Conservation (phyloP, 2,113 vertebrate genomes). For the Glaucomys volans region DNA sequence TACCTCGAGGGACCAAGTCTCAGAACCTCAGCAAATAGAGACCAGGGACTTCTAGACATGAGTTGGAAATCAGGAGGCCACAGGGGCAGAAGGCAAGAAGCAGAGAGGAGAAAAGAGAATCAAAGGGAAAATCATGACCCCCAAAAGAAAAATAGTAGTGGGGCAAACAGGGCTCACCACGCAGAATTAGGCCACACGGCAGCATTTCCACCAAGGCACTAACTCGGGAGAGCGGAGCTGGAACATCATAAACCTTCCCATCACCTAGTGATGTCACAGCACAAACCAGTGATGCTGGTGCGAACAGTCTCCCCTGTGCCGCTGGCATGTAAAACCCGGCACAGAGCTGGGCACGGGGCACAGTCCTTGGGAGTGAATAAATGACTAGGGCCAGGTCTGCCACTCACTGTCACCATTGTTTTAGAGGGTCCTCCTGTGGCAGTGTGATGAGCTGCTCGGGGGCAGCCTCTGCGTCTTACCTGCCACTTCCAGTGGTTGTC, state of each 20-base stretch:
- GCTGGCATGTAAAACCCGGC: background rate
- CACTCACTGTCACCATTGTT: background rate
- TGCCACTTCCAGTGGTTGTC: background rate
- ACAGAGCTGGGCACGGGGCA: too few relatives aligned
- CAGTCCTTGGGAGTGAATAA: too few relatives aligned
- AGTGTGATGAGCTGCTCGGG: background rate
- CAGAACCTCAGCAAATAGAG: background rate
- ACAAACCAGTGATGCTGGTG: background rate
- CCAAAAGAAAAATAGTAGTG: background rate
- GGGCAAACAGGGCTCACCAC: accelerated
- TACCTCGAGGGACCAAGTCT: background rate
- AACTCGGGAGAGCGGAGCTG: too few relatives aligned
- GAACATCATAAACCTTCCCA: background rate
- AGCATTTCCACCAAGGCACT: too few relatives aligned
- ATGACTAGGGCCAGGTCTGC: too few relatives aligned
- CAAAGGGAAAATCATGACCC: background rate
- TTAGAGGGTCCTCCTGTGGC: too few relatives aligned
- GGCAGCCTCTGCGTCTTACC: background rate
- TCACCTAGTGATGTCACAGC: too few relatives aligned
- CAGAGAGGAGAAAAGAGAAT: background rate
- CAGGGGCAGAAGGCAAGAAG: background rate
- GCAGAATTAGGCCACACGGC: background rate
- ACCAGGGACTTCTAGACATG: background rate
- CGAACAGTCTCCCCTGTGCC: background rate
- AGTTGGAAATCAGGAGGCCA: background rate